Conservation (phyloP, 2,113 vertebrate species). For the Erinaceus europaeus region DNA sequence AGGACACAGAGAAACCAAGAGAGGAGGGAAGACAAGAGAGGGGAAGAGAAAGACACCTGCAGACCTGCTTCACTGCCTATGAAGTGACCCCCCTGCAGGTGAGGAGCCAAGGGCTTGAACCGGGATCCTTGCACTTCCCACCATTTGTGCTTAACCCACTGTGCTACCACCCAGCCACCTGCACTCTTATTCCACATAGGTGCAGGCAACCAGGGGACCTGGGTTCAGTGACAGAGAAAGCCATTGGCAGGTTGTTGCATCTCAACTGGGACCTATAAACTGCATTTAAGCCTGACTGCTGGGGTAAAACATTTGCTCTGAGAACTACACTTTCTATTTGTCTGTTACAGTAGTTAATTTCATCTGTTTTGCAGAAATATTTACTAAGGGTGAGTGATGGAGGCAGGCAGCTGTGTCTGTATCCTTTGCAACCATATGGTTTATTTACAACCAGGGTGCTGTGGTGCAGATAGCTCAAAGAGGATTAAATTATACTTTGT, state of each 20-base stretch:
- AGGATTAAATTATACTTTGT: constrained; percentile 81
- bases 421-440: constrained; percentile 50
- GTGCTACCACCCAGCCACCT: no score
- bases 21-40: no score
- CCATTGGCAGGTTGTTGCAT: constrained; percentile 66
- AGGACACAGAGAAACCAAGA: no score
- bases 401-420: constrained; percentile 68
- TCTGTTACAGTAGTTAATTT: constrained; percentile 47
- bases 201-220: fast-evolving
- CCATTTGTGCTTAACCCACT: no score
- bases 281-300: constrained; percentile 58
- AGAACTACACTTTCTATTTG: constrained; percentile 15
- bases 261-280: constrained; percentile 53
- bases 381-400: constrained; percentile 64
- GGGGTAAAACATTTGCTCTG: not conserved
- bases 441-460: constrained; percentile 76
- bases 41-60: no score
- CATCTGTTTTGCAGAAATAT: constrained; percentile 73
- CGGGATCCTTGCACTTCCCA: no score
- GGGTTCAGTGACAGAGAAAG: not conserved
- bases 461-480: constrained; percentile 74
- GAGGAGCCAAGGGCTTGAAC: no score
- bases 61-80: no score
- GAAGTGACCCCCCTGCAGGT: no score
- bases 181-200: not conserved